Evolutionary conservation across 2,888 invertebrate genomes (phyloP).

Genomic region (Macrophya annulata): DNA sequence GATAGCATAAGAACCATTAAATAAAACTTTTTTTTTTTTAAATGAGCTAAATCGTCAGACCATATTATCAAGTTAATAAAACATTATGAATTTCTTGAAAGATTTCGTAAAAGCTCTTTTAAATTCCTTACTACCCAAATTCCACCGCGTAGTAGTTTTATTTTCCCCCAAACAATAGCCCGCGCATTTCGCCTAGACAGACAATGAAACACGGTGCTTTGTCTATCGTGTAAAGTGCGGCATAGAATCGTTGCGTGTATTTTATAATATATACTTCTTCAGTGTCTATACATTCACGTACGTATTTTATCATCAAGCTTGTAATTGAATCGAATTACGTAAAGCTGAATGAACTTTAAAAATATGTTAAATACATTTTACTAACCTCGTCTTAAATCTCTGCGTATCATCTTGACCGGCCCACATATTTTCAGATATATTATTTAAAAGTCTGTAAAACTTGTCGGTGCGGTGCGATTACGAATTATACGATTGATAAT

Average conservation of each 20-base stretch:
- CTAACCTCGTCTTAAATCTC: slow-evolving; percentile 75
- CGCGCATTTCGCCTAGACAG: neutral
- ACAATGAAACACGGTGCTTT: neutral
- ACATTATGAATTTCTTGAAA: neutral
- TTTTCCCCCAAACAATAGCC: neutral
- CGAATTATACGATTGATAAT: neutral
- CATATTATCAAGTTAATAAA: too few relatives aligned
- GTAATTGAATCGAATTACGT: neutral
- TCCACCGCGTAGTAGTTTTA: neutral
- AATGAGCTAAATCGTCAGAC: neutral
- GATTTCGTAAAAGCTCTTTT: neutral
- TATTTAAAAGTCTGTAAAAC: neutral
- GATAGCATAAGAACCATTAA: too few relatives aligned
- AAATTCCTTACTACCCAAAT: neutral
- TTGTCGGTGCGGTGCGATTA: neutral
- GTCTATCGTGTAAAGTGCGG: neutral
- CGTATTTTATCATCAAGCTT: too few relatives aligned
- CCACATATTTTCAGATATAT: slow-evolving; percentile 68
- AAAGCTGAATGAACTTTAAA: neutral
- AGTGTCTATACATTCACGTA: too few relatives aligned
- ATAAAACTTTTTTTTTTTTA: neutral
- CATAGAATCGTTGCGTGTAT: neutral
- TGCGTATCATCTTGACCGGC: slow-evolving; percentile 76
- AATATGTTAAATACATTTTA: slow-evolving; percentile 33
- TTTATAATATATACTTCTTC: too few relatives aligned